Evolutionary conservation across 2,797 vertebrate genomes (phyloP), one percentile per base, ranked within the genome.

Genomic region (Apodemus agrarius): DNA sequence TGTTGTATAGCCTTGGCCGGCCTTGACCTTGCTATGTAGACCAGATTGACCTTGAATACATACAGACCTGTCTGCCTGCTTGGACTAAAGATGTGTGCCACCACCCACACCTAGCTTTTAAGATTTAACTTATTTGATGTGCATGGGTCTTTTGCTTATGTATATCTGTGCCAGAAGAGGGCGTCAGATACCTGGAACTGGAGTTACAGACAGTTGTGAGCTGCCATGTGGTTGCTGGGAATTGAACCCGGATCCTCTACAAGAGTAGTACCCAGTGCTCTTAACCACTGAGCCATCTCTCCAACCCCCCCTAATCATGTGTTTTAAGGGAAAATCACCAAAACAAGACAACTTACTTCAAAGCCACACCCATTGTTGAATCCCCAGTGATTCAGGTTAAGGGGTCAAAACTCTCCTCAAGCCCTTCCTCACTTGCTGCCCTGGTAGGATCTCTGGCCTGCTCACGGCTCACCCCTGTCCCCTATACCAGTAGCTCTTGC

Each of bases 371-470:
- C 21, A 85, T 63, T 57, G 79, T 52, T 82, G 43, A 96, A 26
- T 54, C 69, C 76, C 69, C 75, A 85, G 54, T 96, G 49, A 63
- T 37, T 59, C 43, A 89, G n/a, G n/a, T 40, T 96, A 43, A 52
- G 31, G 54, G 6, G 6, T 91, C 85, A 92, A 83, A 94, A 52
- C 49, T 57, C 72, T 93, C 11, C 31, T 92, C 37, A 83, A 0
- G 8, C 8, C 26, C 46, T 19, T 10, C 46, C 80, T 88, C 0
- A 61, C 43, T 54, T 88, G 22, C 40, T 94, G 40, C 40, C 74
- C 57, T 85, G 29, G 49, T 43, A 94, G 16, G 29, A n/a, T 96
- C 69, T 95, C 54, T 49, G 94, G 76, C 31, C 83, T 93, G 14
- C 81, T 57, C 78, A 46, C 17, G 4, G 34, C 67, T 43, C 72